phyloP scores from a whole-genome alignment of 23 tunicate species.

The Diplosoma virens region DNA sequence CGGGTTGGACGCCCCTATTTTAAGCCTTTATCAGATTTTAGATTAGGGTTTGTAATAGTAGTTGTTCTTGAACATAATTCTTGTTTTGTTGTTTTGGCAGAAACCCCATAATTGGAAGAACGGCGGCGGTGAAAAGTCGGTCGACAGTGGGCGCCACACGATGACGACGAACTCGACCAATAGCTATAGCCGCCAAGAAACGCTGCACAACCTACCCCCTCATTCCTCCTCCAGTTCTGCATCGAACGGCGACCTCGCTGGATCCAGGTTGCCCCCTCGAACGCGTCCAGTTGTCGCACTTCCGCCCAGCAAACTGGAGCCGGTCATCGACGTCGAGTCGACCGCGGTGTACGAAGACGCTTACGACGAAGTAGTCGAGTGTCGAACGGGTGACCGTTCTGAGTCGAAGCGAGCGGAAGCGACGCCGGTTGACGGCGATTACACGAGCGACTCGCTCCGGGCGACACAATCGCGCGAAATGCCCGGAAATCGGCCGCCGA shows the following conservation, averaged over 20 bases:
- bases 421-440: neutral
- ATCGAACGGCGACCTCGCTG: neutral
- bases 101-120: conserved; percentile 42
- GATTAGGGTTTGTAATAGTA: neutral
- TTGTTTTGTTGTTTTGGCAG: neutral
- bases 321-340: conserved; percentile 25
- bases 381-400: neutral
- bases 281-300: conserved; percentile 78
- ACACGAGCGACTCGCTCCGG: conserved; percentile 5
- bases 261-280: conserved; percentile 67
- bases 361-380: neutral
- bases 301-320: conserved; percentile 57
- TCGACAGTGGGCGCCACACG: conserved; percentile 86
- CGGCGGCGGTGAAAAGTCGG: conserved; percentile 62
- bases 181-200: conserved; percentile 60
- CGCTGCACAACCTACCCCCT: conserved; percentile 25
- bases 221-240: conserved; percentile 11
- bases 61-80: neutral
- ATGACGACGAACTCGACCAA: conserved; percentile 86
- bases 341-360: conserved; percentile 33
- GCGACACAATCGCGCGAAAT: conserved; percentile 47
- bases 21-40: neutral
- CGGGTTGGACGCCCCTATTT: neutral
- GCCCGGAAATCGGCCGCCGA: conserved; percentile 69
- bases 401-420: neutral